Evolutionary conservation across 2,113 vertebrate genomes (phyloP), one percentile per base, ranked within the genome.

Genomic region (Ophiodon elongatus): DNA sequence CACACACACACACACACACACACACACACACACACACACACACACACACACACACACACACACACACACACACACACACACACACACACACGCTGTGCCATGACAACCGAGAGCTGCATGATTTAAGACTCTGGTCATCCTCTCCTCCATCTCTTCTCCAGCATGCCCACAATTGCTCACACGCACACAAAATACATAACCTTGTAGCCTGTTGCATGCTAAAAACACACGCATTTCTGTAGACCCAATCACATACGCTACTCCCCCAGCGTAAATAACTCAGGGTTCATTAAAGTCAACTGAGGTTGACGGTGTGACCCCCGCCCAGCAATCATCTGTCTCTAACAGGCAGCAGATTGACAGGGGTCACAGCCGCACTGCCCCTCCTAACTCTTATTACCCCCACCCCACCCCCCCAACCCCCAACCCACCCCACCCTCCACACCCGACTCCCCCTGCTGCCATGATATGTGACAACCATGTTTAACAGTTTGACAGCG

Each of bases 271-370:
- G 66, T 73, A 69, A 81, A 90, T 78, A 81, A 77, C 64, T 67
- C 73, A 41, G 54, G 37, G 41, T 60, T 77, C 57, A 52, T 80
- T 25, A 50, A 63, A 66, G 83, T 74, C 23, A 4, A 23, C 15
- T 13, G 65, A 81, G 77, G 80, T 62, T 77, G 66, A 74, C 45
- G 9, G 37, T 3, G 11, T 69, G 83, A 86, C 85, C 82, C 37
- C 43, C 19, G 2, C 39, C 33, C 69, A 60, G 25, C 57, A n/a
- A 81, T 91, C 21, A 43, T 74, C 72, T 21, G 68, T 83, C 45
- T 78, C 81, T 83, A 87, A 78, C 79, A 82, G 60, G 81, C 90
- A 66, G 64, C 77, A 65, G 88, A 91, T 64, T 85, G 90, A 88
- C 90, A 83, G 88, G 75, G 85, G 79, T 89, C 84, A 82, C 60